A percentile compares a stretch with the other conserved stretches of the same genome.
phyloP scores from a whole-genome alignment of 1,140 invertebrate genomes.

The Drepana arcuata region DNA sequence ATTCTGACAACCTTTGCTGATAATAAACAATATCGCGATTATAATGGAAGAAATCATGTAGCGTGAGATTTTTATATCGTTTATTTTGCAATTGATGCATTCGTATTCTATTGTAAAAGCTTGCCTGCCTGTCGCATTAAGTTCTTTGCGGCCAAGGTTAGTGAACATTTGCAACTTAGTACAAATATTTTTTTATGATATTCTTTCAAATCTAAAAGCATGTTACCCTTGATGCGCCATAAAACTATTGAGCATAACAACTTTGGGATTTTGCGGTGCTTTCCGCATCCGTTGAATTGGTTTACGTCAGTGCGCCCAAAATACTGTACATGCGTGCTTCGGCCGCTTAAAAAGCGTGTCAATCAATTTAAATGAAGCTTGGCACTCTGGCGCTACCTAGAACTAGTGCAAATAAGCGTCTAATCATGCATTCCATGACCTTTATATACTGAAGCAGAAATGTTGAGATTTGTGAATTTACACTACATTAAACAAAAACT shows the following conservation, averaged over 20 bases:
- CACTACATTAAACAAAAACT: too few relatives aligned
- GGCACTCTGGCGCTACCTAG: constrained; percentile 11
- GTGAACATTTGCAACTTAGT: constrained; percentile 14
- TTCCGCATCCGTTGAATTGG: constrained; percentile 46
- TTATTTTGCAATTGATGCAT: constrained; percentile 49
- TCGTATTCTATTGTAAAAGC: constrained; percentile 22
- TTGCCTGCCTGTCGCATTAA: too few relatives aligned
- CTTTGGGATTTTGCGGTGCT: constrained; percentile 38
- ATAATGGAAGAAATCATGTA: constrained; percentile 62
- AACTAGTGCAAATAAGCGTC: constrained; percentile 1
- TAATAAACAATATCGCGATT: constrained; percentile 65
- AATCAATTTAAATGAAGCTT: constrained; percentile 52
- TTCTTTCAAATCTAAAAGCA: too few relatives aligned
- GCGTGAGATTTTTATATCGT: constrained; percentile 61
- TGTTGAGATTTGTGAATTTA: too few relatives aligned
- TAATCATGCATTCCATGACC: too few relatives aligned
- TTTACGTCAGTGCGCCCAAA: constrained; percentile 62
- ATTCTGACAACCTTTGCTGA: constrained; percentile 67
- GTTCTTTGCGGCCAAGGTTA: too few relatives aligned
- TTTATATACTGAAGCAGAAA: too few relatives aligned
- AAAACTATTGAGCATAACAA: constrained; percentile 30
- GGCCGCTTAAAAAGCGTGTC: constrained; percentile 52
- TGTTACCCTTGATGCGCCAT: constrained; percentile 31
- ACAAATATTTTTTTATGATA: constrained; percentile 17
- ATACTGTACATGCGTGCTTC: constrained; percentile 47